A percentile compares a stretch with the other conserved stretches of the same genome.
phyloP scores from a whole-genome alignment of 2,797 vertebrate genomes.

The Pipistrellus nathusii region DNA sequence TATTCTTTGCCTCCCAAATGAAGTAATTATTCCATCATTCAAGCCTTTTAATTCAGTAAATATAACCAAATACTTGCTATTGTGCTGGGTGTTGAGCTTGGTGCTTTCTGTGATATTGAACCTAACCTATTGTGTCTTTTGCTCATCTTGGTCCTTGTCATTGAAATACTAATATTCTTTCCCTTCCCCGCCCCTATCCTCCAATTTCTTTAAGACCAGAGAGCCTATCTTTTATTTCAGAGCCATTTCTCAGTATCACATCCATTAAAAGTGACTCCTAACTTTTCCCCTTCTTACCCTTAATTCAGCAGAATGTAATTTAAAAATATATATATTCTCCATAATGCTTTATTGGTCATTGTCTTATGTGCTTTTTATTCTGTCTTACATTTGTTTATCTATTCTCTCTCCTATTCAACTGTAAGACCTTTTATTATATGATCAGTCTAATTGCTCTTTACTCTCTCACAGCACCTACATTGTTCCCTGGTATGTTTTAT shows the following conservation, averaged over 20 bases:
- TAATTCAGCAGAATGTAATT: not conserved
- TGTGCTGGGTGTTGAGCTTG: not conserved
- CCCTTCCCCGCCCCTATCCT: not conserved
- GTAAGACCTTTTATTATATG: not conserved
- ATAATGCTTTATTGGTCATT: slow-evolving; percentile 17
- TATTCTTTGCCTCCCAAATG: slow-evolving; percentile 18
- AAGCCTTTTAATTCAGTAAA: slow-evolving; percentile 2
- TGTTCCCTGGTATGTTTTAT: not conserved
- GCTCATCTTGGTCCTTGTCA: not conserved
- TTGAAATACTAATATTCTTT: slow-evolving; percentile 6
- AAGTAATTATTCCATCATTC: slow-evolving; percentile 15
- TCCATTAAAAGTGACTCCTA: not conserved
- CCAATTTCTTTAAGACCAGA: not conserved
- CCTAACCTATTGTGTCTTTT: not conserved
- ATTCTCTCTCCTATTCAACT: not conserved
- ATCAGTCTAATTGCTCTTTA: slow-evolving; percentile 36
- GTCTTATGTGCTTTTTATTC: slow-evolving; percentile 24
- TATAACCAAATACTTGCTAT: not conserved
- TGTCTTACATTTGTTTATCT: slow-evolving; percentile 12
- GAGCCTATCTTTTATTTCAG: not conserved
- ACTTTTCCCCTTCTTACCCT: not conserved
- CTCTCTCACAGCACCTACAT: not conserved
- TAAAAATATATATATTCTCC: not conserved
- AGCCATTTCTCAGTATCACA: slow-evolving; percentile 7
- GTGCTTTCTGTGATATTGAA: not conserved